A percentile compares a stretch with the other conserved stretches of the same genome.
These are phyloP conservation scores for Ichneumoninae sp. DNA, from an alignment of 2,888 invertebrate species.

Conservation along the genomic window DNA sequence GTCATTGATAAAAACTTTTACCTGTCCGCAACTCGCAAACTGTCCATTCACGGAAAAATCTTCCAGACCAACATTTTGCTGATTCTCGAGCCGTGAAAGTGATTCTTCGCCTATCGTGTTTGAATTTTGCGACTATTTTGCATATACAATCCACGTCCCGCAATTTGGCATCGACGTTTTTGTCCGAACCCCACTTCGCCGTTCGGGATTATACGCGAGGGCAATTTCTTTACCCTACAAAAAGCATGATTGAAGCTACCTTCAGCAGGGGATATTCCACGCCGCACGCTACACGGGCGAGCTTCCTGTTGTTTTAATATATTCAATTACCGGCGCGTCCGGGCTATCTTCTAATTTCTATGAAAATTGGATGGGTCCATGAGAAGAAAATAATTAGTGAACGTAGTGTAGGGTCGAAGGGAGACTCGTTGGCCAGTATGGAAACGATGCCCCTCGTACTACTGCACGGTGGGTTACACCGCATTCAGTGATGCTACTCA, in stretches of 20 bases:
- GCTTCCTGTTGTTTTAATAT: conserved; percentile 30
- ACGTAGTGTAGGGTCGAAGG: conserved; percentile 3
- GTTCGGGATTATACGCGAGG: background rate
- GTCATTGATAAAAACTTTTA: background rate
- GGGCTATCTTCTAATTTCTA: conserved; percentile 46
- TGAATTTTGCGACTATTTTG: background rate
- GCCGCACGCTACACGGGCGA: conserved; percentile 6
- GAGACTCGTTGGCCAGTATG: conserved; percentile 3
- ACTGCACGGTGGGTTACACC: conserved; percentile 28
- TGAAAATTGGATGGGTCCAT: conserved; percentile 54
- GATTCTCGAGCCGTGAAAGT: background rate
- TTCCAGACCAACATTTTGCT: background rate
- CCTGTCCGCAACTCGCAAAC: too few species aligned
- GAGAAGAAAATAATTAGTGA: conserved; percentile 57
- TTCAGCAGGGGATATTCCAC: conserved; percentile 4
- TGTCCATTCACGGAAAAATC: too few species aligned
- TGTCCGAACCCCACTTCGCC: background rate
- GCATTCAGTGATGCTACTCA: conserved; percentile 46
- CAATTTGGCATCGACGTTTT: background rate
- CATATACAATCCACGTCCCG: background rate
- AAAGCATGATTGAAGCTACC: conserved; percentile 14
- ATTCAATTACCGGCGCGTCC: conserved; percentile 39
- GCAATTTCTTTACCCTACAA: conserved; percentile 14
- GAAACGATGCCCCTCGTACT: conserved; percentile 7
- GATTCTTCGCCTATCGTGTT: background rate